Percentiles rank a stretch among this genome's conserved stretches.
phyloP scores from a whole-genome alignment of 1,140 invertebrate species.

The Nomia melanderi region DNA sequence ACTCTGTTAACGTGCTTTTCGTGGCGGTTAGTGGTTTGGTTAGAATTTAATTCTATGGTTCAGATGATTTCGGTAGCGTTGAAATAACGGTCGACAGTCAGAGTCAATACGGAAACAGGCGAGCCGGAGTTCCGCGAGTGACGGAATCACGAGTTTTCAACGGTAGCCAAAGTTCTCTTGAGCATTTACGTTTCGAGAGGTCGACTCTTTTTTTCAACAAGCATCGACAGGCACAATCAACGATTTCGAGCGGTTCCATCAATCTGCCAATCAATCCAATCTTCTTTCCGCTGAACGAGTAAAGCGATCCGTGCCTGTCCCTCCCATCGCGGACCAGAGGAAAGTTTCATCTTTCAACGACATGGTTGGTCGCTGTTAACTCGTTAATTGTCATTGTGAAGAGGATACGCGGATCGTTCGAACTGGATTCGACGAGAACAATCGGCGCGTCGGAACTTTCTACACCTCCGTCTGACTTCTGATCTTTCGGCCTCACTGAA shows the following conservation, averaged over 20 bases:
- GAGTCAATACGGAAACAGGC: too few relatives aligned
- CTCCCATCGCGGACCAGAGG: not conserved
- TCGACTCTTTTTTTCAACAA: slow-evolving; percentile 8
- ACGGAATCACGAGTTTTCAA: not conserved
- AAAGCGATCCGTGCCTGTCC: slow-evolving; percentile 3
- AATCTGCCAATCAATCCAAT: slow-evolving; percentile 27
- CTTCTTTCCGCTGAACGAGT: not conserved
- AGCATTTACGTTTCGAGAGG: slow-evolving; percentile 6
- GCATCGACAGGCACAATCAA: not conserved
- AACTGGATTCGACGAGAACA: not conserved
- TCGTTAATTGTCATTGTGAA: slow-evolving; percentile 13
- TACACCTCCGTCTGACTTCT: not conserved
- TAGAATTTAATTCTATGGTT: too few relatives aligned
- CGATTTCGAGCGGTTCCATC: slow-evolving; percentile 2
- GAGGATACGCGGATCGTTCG: not conserved
- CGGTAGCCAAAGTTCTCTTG: not conserved
- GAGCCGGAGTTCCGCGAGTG: not conserved
- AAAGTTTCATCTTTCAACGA: slow-evolving; percentile 22
- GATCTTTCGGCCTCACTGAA: too few relatives aligned
- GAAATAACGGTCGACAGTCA: too few relatives aligned
- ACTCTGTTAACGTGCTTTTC: too few relatives aligned
- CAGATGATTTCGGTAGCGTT: too few relatives aligned
- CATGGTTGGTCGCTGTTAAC: not conserved
- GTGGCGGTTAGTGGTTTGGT: too few relatives aligned
- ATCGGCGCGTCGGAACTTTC: not conserved